Base-by-base conservation (phyloP, 2,888 invertebrate genomes). In the Hirtodrosophila trivittata region DNA sequence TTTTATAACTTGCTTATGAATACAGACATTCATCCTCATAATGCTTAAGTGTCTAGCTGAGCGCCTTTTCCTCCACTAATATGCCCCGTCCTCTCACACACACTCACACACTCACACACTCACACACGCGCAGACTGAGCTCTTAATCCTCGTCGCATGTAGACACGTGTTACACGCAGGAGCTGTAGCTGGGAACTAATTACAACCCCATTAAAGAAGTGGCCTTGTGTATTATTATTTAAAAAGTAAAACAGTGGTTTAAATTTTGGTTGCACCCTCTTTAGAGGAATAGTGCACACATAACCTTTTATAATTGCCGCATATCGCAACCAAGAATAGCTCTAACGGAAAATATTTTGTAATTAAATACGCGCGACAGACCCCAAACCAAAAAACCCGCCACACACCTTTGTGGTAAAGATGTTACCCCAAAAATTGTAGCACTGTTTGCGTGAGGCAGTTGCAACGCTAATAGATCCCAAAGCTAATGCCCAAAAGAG, bases 281-380 rank as follows among this genome's bases (percentile, higher is more conserved):
- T 33, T 37, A 39, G 33, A 18, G 32, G 50, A 21, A 46, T 51
- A 49, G 21, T 25, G 39, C 51, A 46, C 41, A 43, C 41, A 39
- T 38, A 49, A 46, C 45, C 39, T 58, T 76, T 65, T 74, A 58
- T 74, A 78, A 78, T 74, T 78, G 77, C 59, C 77, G 77, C 52
- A 62, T 66, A 67, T 75, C 59, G 57, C 58, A 49, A 30, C 50
- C 54, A 46, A 42, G 58, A 58, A 49, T 60, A 73, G 56, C 69
- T 66, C 69, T 63, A 60, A 75, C 56, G 78, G 54, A 81, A 81
- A 80, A 80, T 72, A 85, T 82, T 85, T 77, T 72, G 74, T 84
- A 81, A 77, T 75, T 66, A 58, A 63, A 75, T 71, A 59, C 51
- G 56, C 65, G 35, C 54, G 58, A 52, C 58, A 66, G 51, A 57